Percentiles rank a stretch among this genome's conserved stretches.
These are phyloP conservation scores for Diplolepis rosae DNA, from an alignment of 2,888 invertebrate genomes.

Conservation along the genomic window DNA sequence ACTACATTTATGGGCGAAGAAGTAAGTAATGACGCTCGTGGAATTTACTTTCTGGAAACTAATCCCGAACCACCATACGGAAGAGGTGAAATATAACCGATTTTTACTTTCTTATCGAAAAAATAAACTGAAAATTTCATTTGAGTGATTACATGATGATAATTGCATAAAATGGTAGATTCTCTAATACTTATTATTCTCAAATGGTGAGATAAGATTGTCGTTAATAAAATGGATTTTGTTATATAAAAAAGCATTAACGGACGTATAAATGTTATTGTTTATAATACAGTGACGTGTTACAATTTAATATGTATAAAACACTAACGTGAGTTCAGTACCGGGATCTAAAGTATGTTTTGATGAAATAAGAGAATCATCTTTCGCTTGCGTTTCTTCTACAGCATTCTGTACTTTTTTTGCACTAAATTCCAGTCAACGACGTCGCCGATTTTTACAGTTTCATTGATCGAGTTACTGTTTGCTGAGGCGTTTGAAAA, in stretches of 20 bases:
- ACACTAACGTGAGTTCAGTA: conserved; percentile 10
- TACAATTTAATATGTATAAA: conserved; percentile 30
- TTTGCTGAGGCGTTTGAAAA: conserved; percentile 67
- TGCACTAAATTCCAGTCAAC: conserved; percentile 75
- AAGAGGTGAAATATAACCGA: conserved; percentile 58
- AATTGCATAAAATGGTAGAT: too few species aligned
- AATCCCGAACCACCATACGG: conserved; percentile 77
- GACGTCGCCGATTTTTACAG: conserved; percentile 69
- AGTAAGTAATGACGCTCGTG: conserved; percentile 70
- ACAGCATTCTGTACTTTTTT: conserved; percentile 73
- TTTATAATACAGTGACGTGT: background rate
- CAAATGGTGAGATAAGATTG: background rate
- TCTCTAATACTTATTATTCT: background rate
- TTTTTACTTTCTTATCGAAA: background rate
- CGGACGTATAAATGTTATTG: background rate
- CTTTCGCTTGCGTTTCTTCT: conserved; percentile 59
- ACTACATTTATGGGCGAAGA: conserved; percentile 77
- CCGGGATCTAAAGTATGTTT: background rate
- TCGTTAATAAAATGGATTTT: background rate
- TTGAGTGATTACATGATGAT: background rate
- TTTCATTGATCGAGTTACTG: conserved; percentile 9
- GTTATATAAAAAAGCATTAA: background rate
- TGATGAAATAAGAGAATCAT: conserved; percentile 31
- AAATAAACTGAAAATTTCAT: background rate
- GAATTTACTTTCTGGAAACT: conserved; percentile 79